Evolutionary conservation across 2,888 invertebrate genomes (phyloP), one percentile per base, ranked within the genome.

Genomic region (Dasysyrphus albostriatus): DNA sequence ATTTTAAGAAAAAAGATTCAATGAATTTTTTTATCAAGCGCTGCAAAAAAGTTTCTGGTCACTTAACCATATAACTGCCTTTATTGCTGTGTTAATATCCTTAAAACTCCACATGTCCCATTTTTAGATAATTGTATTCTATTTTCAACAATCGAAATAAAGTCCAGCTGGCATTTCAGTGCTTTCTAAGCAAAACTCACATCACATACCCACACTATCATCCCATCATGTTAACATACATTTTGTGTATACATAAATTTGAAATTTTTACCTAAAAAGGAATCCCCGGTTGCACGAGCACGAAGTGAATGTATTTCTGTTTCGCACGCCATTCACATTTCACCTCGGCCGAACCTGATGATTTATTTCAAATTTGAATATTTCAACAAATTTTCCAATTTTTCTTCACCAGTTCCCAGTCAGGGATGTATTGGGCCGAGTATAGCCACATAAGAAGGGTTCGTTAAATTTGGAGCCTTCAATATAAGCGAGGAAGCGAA

Each of bases 281-380:
- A 54, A 69, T 63, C 29, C 59, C 72, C 51, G 67, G 44, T 34
- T 69, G 37, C 67, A 73, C 79, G 47, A 44, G 37, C 67, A 73
- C 79, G 47, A 44, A 42, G 47, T 39, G 51, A 84, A 76, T 72
- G 76, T 67, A 76, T 84, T 76, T 67, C 84, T 59, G 51, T 54
- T 84, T 82, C 61, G 73, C 85, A 85, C 82, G 87, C 87, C 83
- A 83, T 79, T 78, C 78, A 79, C 74, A 87, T 78, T 82, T 70
- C 74, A 87, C 85, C 82, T 77, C 56, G 69, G 54, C 63, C 70
- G 83, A 59, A 83, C 70, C 70, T 65, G 74, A 87, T 83, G 87
- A 87, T 83, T 87, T 87, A 83, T 83, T 83, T 83, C 83, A 87
- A 87, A 87, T 87, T 87, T 83, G 87, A 83, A 87, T 87, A 87